Conservation (phyloP, 2,888 invertebrate species). For the Chorisops tibialis region DNA sequence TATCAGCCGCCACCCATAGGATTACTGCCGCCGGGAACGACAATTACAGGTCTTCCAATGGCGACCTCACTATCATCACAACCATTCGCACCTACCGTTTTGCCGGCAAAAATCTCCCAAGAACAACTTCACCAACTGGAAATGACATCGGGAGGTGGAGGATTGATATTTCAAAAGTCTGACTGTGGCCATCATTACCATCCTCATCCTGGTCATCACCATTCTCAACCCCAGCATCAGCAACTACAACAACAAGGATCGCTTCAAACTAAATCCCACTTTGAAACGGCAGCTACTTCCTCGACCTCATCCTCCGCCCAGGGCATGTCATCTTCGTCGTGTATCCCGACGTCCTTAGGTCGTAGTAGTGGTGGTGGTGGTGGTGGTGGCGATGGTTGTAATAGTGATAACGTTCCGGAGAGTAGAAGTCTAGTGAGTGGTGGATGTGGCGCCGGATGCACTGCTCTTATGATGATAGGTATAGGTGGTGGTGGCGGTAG, state of each 20-base stretch:
- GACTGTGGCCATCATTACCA: conserved; percentile 11
- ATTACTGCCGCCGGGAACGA: conserved; percentile 4
- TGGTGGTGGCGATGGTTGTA: background rate
- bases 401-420: conserved; percentile 1
- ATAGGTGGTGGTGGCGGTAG: conserved; percentile 9
- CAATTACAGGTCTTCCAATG: conserved; percentile 15
- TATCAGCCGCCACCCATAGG: conserved; percentile 14
- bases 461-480: conserved; percentile 17
- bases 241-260: background rate
- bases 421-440: conserved; percentile 20
- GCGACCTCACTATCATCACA: background rate
- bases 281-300: background rate
- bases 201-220: conserved; percentile 11
- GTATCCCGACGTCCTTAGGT: conserved; percentile 10
- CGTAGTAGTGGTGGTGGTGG: background rate
- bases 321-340: conserved; percentile 7
- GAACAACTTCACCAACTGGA: conserved; percentile 4
- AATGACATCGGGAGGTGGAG: background rate
- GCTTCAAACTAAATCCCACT: background rate
- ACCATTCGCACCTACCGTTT: background rate
- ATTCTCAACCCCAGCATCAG: conserved; percentile 9
- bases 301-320: background rate
- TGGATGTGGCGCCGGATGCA: conserved; percentile 25
- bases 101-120: conserved; percentile 8
- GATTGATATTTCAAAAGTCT: conserved; percentile 9